Evolutionary conservation across 2,113 vertebrate species (phyloP).

Genomic region (Fukomys damarensis): DNA sequence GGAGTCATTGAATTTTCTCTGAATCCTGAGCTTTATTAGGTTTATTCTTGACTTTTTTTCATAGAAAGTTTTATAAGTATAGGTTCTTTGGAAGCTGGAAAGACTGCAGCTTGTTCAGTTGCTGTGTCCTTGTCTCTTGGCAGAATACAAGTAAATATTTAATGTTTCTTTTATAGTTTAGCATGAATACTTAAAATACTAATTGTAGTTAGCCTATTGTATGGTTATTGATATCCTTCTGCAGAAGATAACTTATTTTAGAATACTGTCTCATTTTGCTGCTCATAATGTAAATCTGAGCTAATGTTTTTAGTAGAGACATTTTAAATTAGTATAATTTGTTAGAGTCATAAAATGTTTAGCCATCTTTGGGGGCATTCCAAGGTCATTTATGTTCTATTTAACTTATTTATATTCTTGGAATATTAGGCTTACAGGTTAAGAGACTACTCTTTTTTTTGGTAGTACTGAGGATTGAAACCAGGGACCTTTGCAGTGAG

Average conservation of each 20-base stretch:
- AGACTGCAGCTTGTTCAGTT: background rate
- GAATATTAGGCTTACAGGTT: background rate
- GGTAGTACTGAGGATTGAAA: background rate
- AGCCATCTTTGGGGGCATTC: background rate
- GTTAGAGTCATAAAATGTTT: slow-evolving; percentile 8
- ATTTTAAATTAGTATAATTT: slow-evolving; percentile 25
- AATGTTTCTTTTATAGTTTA: slow-evolving; percentile 67
- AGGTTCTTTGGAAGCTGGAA: slow-evolving; percentile 36
- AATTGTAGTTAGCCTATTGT: slow-evolving; percentile 58
- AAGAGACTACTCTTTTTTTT: background rate
- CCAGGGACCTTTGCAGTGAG: background rate
- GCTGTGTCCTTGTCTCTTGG: background rate
- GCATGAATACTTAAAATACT: slow-evolving; percentile 69
- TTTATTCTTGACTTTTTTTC: slow-evolving; percentile 46
- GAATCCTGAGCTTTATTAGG: background rate
- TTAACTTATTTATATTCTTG: background rate
- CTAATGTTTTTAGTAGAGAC: slow-evolving; percentile 43
- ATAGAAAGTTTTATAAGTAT: slow-evolving; percentile 34
- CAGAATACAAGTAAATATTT: slow-evolving; percentile 67
- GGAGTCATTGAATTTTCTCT: slow-evolving; percentile 33
- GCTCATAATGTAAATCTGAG: background rate
- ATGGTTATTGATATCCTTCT: slow-evolving; percentile 31
- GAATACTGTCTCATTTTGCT: slow-evolving; percentile 4
- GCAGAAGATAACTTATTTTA: slow-evolving; percentile 55
- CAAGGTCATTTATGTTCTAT: background rate